Conservation (phyloP, 2,113 vertebrate genomes). For the Thomomys bottae region DNA sequence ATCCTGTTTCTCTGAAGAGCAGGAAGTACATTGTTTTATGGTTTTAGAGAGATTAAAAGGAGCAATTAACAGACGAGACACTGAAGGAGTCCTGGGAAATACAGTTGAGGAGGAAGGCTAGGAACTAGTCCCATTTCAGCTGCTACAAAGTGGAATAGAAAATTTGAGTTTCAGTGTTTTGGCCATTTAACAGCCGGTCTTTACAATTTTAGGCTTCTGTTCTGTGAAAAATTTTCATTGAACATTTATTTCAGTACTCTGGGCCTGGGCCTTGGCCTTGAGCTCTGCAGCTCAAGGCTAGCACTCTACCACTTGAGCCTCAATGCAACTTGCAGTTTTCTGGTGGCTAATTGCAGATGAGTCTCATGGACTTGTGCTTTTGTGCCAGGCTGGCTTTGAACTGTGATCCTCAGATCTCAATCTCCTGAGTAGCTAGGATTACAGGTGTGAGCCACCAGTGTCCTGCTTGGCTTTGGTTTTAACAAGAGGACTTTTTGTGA, state of each 20-base stretch:
- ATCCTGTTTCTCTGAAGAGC: conserved; percentile 37
- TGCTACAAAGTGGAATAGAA: conserved; percentile 13
- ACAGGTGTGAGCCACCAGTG: too few relatives aligned
- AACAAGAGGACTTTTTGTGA: too few relatives aligned
- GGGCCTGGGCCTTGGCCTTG: too few relatives aligned
- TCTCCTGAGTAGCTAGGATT: too few relatives aligned
- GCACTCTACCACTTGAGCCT: too few relatives aligned
- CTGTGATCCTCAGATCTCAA: too few relatives aligned
- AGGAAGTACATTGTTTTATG: conserved; percentile 58
- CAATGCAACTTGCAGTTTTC: too few relatives aligned
- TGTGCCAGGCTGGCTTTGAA: too few relatives aligned
- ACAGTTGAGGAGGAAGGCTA: neutral
- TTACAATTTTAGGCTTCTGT: conserved; percentile 3
- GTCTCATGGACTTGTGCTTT: too few relatives aligned
- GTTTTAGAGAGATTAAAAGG: conserved; percentile 36
- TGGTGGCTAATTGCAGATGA: too few relatives aligned
- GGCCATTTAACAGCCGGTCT: conserved; percentile 1
- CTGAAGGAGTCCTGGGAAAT: neutral
- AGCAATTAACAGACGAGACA: conserved; percentile 1
- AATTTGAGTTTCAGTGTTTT: conserved; percentile 24
- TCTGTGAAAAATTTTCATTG: conserved; percentile 33
- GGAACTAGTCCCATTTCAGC: neutral
- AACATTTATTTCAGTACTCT: conserved; percentile 29
- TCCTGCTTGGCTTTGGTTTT: too few relatives aligned
- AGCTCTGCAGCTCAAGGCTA: too few relatives aligned